phyloP scores from a whole-genome alignment of 2,113 vertebrate genomes.

The Prunella himalayana region DNA sequence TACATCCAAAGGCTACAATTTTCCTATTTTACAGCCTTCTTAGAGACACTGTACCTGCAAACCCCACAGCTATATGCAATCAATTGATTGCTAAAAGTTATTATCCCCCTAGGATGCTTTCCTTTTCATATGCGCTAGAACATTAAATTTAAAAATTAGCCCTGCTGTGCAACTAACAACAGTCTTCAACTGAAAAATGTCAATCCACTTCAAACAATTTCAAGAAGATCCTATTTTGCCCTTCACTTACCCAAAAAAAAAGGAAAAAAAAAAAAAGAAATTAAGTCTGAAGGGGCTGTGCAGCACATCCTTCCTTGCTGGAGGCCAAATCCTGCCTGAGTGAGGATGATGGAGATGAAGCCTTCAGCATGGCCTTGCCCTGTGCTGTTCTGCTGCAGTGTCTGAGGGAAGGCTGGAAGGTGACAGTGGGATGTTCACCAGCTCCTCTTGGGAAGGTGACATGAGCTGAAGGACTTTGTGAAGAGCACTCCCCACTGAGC shows the following conservation, averaged over 20 bases:
- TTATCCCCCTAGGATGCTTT: conserved; percentile 59
- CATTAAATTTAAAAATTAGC: conserved; percentile 54
- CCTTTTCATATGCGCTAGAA: conserved; percentile 35
- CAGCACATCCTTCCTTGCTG: background rate
- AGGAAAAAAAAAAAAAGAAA: background rate
- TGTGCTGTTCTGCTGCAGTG: background rate
- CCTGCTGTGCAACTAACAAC: conserved; percentile 54
- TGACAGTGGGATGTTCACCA: background rate
- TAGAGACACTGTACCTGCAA: conserved; percentile 31
- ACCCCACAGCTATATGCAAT: conserved; percentile 44
- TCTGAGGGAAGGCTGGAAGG: background rate
- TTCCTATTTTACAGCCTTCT: conserved; percentile 20
- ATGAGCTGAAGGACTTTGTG: background rate
- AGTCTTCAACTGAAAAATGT: conserved; percentile 59
- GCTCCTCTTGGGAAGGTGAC: background rate
- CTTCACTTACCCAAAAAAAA: background rate
- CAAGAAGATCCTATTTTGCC: conserved; percentile 35
- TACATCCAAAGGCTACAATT: background rate
- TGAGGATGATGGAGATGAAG: background rate
- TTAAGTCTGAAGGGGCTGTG: background rate
- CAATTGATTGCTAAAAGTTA: conserved; percentile 57
- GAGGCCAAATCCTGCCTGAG: background rate
- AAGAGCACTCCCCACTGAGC: background rate
- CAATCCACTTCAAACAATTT: conserved; percentile 57
- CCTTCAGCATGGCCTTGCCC: background rate